Evolutionary conservation across 2,797 vertebrate species (phyloP).

Genomic region (Lutjanus argentimaculatus): DNA sequence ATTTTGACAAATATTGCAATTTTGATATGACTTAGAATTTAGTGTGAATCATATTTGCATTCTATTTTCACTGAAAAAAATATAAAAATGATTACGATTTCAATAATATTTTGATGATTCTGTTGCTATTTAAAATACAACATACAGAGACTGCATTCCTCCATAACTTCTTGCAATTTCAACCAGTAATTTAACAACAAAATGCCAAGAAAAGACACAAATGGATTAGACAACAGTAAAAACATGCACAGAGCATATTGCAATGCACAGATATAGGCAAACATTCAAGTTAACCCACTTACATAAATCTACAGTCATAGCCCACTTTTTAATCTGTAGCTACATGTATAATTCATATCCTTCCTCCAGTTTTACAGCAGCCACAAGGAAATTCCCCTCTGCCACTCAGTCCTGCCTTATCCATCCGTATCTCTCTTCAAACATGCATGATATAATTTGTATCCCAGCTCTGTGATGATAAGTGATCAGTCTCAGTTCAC

Average conservation of each 20-base stretch:
- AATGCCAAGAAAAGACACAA: neutral
- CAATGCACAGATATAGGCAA: neutral
- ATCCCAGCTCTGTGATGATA: conserved; percentile 32
- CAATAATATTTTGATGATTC: too few relatives aligned
- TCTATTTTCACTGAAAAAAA: too few relatives aligned
- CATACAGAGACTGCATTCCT: neutral
- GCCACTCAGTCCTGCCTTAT: conserved; percentile 43
- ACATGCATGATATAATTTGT: conserved; percentile 44
- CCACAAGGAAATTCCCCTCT: conserved; percentile 38
- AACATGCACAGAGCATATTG: neutral
- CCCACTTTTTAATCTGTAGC: conserved; percentile 21
- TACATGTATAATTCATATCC: conserved; percentile 55
- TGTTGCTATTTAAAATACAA: neutral
- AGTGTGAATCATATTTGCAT: too few relatives aligned
- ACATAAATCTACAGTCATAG: conserved; percentile 44
- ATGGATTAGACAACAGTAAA: neutral
- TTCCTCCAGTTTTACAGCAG: conserved; percentile 33
- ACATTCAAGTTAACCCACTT: conserved; percentile 40
- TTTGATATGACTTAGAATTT: too few relatives aligned
- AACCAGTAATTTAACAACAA: neutral
- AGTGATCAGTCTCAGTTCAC: conserved; percentile 49
- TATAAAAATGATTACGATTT: too few relatives aligned
- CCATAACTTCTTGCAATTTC: neutral
- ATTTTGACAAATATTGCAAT: too few relatives aligned
- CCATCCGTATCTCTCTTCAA: conserved; percentile 48